phyloP scores from a whole-genome alignment of 2,888 invertebrate genomes.

The Rhodophaea formosa region DNA sequence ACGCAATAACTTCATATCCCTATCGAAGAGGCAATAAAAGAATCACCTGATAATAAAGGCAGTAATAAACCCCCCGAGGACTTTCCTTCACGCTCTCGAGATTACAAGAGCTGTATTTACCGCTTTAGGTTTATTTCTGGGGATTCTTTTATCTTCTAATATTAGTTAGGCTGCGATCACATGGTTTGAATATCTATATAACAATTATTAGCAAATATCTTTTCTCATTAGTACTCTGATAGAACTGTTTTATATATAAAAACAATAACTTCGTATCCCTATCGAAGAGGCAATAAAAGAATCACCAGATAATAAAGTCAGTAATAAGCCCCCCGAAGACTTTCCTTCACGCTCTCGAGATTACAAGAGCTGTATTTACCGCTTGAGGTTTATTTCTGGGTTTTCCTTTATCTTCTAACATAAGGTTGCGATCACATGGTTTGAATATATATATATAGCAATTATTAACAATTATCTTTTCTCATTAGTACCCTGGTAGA shows the following conservation, averaged over 20 bases:
- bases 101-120: slow-evolving; percentile 23
- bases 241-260: too few species aligned
- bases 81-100: slow-evolving; percentile 20
- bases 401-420: not conserved
- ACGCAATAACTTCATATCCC: not conserved
- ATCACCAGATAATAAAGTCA: slow-evolving; percentile 27
- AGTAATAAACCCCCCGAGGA: slow-evolving; percentile 25
- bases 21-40: slow-evolving; percentile 22
- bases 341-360: slow-evolving; percentile 20
- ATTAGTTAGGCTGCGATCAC: not conserved
- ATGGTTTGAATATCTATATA: too few species aligned
- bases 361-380: slow-evolving; percentile 22
- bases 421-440: too few species aligned
- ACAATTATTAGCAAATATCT: too few species aligned
- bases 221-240: too few species aligned
- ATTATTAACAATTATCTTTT: too few species aligned
- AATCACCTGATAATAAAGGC: slow-evolving; percentile 28
- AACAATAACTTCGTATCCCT: not conserved
- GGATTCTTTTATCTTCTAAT: not conserved
- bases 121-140: slow-evolving; percentile 8
- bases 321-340: slow-evolving; percentile 25
- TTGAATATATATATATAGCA: too few species aligned
- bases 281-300: slow-evolving; percentile 23
- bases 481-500: too few species aligned
- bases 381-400: slow-evolving; percentile 6